Conservation (phyloP, 2,113 vertebrate species). For the Heterochromis multidens region DNA sequence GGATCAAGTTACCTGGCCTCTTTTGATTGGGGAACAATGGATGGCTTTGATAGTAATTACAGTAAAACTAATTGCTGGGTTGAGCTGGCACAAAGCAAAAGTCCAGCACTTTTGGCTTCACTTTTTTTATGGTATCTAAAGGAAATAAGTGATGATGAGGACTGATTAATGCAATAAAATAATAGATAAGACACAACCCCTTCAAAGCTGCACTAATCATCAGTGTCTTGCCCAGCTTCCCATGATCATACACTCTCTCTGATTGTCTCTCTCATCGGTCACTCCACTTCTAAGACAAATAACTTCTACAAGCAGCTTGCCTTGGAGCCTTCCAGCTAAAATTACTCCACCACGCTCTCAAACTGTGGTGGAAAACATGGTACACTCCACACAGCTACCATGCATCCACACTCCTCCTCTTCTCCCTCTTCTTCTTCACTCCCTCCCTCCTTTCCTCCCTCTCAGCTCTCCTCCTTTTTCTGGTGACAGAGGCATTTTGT, state of each 20-base stretch:
- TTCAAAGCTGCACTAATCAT: not conserved
- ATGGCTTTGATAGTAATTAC: not conserved
- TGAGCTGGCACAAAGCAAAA: not conserved
- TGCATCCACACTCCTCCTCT: constrained; percentile 54
- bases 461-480: constrained; percentile 60
- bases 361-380: constrained; percentile 76
- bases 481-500: constrained; percentile 84
- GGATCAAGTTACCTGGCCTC: not conserved
- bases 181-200: not conserved
- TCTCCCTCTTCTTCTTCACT: not conserved
- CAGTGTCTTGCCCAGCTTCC: constrained; percentile 41
- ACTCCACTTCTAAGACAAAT: constrained; percentile 63
- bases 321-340: constrained; percentile 71
- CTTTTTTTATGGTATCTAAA: not conserved
- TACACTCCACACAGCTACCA: constrained; percentile 44
- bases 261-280: constrained; percentile 53
- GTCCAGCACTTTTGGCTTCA: not conserved
- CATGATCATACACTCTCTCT: constrained; percentile 55
- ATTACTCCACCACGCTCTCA: constrained; percentile 63
- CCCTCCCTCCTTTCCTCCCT: not conserved
- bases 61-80: constrained; percentile 17
- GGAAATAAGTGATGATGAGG: not conserved
- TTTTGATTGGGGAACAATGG: not conserved
- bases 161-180: not conserved
- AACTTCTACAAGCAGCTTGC: constrained; percentile 66